Percentiles rank a stretch among this genome's conserved stretches.
These are phyloP conservation scores for Lacerta bilineata DNA, from an alignment of 2,797 vertebrate species.

Conservation along the genomic window DNA sequence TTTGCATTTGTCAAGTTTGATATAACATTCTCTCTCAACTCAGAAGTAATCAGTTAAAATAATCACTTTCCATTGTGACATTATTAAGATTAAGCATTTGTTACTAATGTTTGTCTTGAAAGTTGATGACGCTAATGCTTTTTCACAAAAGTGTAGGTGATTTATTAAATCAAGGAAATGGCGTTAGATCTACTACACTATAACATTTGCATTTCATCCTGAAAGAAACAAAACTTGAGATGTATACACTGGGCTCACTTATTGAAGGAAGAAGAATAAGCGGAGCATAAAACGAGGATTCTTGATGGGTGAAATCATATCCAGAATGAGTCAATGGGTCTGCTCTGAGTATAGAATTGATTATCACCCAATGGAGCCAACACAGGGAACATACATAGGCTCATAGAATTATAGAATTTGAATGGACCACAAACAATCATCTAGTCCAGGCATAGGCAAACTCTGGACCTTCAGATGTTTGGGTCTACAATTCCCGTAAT, in stretches of 20 bases:
- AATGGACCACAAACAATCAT: too few species aligned
- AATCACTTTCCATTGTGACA: constrained; percentile 38
- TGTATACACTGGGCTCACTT: too few species aligned
- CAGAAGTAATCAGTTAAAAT: constrained; percentile 43
- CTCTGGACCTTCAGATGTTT: too few species aligned
- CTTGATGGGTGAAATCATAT: not conserved
- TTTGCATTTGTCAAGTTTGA: constrained; percentile 41
- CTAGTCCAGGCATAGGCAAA: too few species aligned
- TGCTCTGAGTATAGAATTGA: too few species aligned
- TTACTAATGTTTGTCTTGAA: constrained; percentile 41
- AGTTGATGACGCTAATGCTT: constrained; percentile 26
- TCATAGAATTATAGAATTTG: too few species aligned
- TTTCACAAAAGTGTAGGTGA: constrained; percentile 29
- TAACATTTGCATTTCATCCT: not conserved
- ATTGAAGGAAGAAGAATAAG: not conserved
- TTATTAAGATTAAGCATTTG: constrained; percentile 45
- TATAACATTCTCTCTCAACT: constrained; percentile 27
- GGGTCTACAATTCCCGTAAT: too few species aligned
- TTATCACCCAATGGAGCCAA: too few species aligned
- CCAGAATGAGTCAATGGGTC: not conserved
- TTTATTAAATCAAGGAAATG: constrained; percentile 1
- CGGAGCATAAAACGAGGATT: not conserved
- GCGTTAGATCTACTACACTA: not conserved
- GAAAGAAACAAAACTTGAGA: not conserved
- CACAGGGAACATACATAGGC: too few species aligned